These are phyloP conservation scores for Diglossa cyanea DNA, from an alignment of 2,797 vertebrate genomes.

Conservation along the genomic window DNA sequence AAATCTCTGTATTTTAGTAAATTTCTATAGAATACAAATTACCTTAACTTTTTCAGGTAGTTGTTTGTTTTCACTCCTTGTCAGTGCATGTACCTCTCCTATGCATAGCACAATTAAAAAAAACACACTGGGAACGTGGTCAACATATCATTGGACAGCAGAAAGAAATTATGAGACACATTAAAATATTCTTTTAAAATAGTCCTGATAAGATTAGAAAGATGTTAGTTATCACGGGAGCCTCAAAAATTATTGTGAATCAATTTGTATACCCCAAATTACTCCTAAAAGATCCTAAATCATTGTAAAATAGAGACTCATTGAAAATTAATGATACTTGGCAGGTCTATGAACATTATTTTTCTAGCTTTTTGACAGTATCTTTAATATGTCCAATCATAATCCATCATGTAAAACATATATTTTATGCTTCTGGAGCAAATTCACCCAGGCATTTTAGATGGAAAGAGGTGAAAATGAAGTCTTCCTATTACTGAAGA, in stretches of 20 bases:
- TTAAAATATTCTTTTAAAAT: neutral
- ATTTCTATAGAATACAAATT: neutral
- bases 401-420: slow-evolving; percentile 16
- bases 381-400: neutral
- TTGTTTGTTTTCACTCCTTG: neutral
- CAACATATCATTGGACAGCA: neutral
- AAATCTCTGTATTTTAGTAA: neutral
- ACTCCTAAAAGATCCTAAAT: neutral
- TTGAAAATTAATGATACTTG: neutral
- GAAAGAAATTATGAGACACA: neutral
- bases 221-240: neutral
- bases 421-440: neutral
- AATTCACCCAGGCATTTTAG: neutral
- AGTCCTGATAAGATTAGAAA: neutral
- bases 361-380: neutral
- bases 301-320: neutral
- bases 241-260: neutral
- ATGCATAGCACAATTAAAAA: neutral
- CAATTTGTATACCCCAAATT: neutral
- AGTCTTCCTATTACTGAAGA: neutral
- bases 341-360: neutral
- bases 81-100: neutral
- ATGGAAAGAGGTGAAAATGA: neutral
- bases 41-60: neutral
- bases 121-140: neutral